A percentile compares a stretch with the other conserved stretches of the same genome.
These are phyloP conservation scores for Zosterops lateralis DNA, from an alignment of 2,113 vertebrate genomes.

Conservation along the genomic window DNA sequence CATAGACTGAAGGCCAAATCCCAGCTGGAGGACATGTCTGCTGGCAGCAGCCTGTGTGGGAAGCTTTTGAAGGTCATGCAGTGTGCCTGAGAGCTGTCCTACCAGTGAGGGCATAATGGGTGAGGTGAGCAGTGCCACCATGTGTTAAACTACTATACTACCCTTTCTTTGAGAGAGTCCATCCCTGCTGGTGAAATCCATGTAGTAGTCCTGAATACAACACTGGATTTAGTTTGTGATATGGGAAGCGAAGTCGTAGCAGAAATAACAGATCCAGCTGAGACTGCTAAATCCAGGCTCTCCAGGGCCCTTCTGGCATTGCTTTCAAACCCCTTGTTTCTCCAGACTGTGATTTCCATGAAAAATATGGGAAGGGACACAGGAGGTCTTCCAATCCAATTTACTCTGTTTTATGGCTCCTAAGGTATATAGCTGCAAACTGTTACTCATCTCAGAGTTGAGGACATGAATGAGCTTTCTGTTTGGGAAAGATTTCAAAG, in stretches of 20 bases:
- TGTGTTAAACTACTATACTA: background rate
- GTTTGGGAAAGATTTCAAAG: conserved; percentile 42
- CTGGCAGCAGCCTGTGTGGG: background rate
- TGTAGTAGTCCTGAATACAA: fast-evolving
- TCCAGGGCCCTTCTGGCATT: background rate
- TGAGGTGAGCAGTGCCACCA: background rate
- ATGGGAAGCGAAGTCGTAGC: background rate
- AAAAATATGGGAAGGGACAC: background rate
- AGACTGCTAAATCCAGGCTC: background rate
- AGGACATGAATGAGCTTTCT: conserved; percentile 38
- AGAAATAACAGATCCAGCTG: background rate
- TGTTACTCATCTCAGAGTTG: conserved; percentile 5
- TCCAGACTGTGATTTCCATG: background rate
- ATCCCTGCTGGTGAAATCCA: background rate
- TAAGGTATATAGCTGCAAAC: conserved; percentile 15
- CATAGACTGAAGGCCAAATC: background rate
- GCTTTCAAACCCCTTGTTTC: background rate
- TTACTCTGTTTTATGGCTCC: conserved; percentile 5
- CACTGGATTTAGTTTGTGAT: background rate
- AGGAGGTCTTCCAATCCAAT: background rate
- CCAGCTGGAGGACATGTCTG: background rate
- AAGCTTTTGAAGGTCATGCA: background rate
- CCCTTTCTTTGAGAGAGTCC: background rate
- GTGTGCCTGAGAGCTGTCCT: background rate
- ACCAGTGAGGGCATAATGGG: fast-evolving